Percentiles rank a stretch among this genome's conserved stretches.
Evolutionary conservation across 1,140 invertebrate species (phyloP).

Genomic region (Dysdera silvatica): DNA sequence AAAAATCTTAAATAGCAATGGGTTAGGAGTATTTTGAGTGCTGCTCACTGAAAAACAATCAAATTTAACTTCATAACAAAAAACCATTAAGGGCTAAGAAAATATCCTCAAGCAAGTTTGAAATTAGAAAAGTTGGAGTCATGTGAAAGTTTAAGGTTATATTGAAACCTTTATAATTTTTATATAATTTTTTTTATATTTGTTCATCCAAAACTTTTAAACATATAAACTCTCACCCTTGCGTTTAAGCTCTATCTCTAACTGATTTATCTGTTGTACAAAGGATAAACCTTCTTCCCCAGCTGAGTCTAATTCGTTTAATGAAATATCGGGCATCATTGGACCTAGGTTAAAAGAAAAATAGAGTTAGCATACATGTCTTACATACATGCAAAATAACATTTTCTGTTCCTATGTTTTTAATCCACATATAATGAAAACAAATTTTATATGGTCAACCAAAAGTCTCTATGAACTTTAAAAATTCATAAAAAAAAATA

Average conservation of each 20-base stretch:
- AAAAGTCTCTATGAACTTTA: too few relatives aligned
- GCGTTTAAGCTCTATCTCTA: constrained; percentile 15
- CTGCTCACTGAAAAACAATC: neutral
- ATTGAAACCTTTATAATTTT: neutral
- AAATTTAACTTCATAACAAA: neutral
- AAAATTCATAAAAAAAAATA: too few relatives aligned
- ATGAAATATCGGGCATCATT: constrained; percentile 17
- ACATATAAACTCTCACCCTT: constrained; percentile 6
- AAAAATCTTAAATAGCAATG: too few relatives aligned
- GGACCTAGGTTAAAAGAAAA: too few relatives aligned
- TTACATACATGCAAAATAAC: too few relatives aligned
- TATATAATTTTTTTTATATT: neutral
- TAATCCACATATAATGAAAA: too few relatives aligned
- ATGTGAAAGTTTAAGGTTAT: neutral
- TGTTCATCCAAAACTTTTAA: neutral
- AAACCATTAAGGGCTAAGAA: neutral
- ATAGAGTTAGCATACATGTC: too few relatives aligned
- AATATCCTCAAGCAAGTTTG: neutral
- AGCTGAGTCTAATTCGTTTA: constrained; percentile 16
- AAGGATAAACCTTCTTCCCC: constrained; percentile 15
- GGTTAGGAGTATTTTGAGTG: too few relatives aligned
- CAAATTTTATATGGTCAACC: too few relatives aligned
- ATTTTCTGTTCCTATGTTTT: too few relatives aligned
- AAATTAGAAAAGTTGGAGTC: neutral
- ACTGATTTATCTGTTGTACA: constrained; percentile 8